Evolutionary conservation across 2,113 vertebrate species (phyloP).

Genomic region (Ceuthmochares aereus): DNA sequence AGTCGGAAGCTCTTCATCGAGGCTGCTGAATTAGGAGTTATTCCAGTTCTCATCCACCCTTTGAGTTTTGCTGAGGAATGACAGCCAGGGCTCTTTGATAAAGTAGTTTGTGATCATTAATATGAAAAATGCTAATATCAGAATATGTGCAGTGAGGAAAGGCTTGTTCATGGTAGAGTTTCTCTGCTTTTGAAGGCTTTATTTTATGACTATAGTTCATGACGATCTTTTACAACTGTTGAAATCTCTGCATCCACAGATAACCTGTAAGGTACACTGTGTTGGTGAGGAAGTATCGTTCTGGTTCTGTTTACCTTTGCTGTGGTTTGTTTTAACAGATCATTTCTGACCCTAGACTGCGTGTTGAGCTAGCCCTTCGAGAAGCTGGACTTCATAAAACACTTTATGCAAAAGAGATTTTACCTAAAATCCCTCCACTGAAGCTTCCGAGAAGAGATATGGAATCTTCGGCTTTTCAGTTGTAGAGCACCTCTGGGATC

Average conservation of each 20-base stretch:
- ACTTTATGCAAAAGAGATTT: constrained; percentile 84
- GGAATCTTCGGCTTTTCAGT: constrained; percentile 80
- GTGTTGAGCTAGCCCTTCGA: constrained; percentile 88
- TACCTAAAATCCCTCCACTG: constrained; percentile 82
- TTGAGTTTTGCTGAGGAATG: not conserved
- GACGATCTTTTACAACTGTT: not conserved
- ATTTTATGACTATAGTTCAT: not conserved
- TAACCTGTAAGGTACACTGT: not conserved
- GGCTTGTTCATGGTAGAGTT: not conserved
- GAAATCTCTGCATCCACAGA: not conserved
- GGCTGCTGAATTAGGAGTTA: not conserved
- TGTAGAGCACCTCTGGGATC: not conserved
- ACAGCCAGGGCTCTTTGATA: not conserved
- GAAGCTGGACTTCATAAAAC: constrained; percentile 88
- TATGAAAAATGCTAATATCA: not conserved
- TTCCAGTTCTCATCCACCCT: not conserved
- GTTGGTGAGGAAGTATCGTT: not conserved
- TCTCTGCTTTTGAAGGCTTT: not conserved
- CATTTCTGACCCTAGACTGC: constrained; percentile 88
- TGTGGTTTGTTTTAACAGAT: constrained; percentile 82
- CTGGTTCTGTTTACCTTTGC: not conserved
- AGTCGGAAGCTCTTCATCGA: not conserved
- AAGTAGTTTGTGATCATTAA: not conserved
- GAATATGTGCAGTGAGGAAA: not conserved
- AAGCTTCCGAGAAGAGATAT: constrained; percentile 88